These are phyloP conservation scores for Agrochola macilenta DNA, from an alignment of 2,888 invertebrate genomes.

Conservation along the genomic window DNA sequence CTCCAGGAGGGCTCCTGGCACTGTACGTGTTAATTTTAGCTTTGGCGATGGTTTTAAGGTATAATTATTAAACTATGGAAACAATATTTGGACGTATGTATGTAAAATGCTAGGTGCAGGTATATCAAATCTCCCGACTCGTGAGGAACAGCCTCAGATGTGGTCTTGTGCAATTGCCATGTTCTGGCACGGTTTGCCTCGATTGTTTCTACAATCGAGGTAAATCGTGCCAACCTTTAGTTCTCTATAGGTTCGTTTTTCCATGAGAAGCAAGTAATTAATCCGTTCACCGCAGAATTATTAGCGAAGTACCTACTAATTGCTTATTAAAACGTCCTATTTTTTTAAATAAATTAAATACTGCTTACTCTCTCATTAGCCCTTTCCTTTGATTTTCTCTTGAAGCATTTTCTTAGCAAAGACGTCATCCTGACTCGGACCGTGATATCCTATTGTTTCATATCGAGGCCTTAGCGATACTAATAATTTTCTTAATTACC, in stretches of 20 bases:
- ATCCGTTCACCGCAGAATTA: neutral
- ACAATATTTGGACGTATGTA: no score
- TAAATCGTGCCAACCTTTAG: no score
- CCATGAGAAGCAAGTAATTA: neutral
- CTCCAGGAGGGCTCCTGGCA: no score
- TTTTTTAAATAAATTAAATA: neutral
- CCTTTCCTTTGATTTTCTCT: constrained; percentile 29
- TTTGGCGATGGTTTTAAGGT: no score
- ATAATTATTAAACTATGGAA: no score
- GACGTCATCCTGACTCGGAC: constrained; percentile 46
- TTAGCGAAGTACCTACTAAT: neutral
- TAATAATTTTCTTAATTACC: constrained; percentile 42
- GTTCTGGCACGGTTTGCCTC: neutral
- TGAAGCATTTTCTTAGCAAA: constrained; percentile 30
- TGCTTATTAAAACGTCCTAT: no score
- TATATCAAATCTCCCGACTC: no score
- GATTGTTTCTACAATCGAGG: neutral
- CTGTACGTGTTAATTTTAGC: no score
- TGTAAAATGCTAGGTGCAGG: no score
- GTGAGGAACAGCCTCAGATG: no score
- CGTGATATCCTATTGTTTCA: constrained; percentile 26
- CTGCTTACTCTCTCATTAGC: constrained; percentile 43
- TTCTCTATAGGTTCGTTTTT: neutral
- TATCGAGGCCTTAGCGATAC: neutral
- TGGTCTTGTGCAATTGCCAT: neutral